phyloP scores from a whole-genome alignment of 1,140 invertebrate genomes.

The Ostrea edulis region DNA sequence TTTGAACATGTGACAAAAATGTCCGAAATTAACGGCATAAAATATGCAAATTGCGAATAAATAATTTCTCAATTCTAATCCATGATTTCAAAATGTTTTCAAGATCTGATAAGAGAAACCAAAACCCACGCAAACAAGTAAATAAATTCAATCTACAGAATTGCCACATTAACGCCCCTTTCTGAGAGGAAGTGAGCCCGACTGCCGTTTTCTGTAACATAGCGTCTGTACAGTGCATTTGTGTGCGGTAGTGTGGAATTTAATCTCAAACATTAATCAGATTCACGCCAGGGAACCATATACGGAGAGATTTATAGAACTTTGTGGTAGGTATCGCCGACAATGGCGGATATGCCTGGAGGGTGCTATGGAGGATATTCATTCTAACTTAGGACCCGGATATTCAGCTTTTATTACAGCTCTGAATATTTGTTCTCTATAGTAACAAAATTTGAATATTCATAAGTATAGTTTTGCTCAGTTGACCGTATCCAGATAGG shows the following conservation, averaged over 20 bases:
- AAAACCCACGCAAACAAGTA: too few species aligned
- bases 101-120: too few species aligned
- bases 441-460: background rate
- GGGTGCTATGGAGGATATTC: background rate
- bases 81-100: too few species aligned
- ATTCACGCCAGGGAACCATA: slow-evolving; percentile 25
- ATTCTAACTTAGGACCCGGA: background rate
- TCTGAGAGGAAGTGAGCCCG: background rate
- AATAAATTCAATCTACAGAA: too few species aligned
- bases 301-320: slow-evolving; percentile 11
- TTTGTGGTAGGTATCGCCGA: slow-evolving; percentile 1
- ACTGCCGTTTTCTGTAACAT: background rate
- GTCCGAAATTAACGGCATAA: too few species aligned
- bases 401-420: background rate
- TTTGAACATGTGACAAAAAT: too few species aligned
- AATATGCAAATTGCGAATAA: too few species aligned
- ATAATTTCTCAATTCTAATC: too few species aligned
- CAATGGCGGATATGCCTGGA: background rate
- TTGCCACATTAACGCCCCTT: background rate
- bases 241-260: slow-evolving; percentile 14
- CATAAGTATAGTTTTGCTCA: background rate
- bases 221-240: background rate
- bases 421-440: background rate
- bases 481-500: background rate
- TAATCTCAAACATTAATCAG: slow-evolving; percentile 24